These are phyloP conservation scores for Tetrax tetrax DNA, from an alignment of 2,113 vertebrate genomes.

Conservation along the genomic window DNA sequence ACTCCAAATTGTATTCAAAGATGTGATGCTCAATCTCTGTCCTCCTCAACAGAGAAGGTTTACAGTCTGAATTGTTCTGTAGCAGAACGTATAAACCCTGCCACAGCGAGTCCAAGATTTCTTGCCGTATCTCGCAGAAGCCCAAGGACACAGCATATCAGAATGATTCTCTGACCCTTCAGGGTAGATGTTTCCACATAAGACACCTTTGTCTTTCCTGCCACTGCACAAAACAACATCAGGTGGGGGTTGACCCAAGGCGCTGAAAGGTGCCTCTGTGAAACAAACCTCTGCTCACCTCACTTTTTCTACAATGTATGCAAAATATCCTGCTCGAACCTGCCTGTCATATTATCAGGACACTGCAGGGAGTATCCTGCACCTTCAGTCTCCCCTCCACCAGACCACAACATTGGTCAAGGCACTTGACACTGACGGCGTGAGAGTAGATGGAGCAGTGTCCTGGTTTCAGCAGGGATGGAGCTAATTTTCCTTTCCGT, in stretches of 20 bases:
- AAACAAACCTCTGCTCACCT: not conserved
- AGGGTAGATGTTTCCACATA: fast-evolving
- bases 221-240: fast-evolving
- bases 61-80: not conserved
- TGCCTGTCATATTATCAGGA: not conserved
- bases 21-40: not conserved
- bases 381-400: not conserved
- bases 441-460: not conserved
- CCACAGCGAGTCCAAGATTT: not conserved
- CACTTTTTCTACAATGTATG: fast-evolving
- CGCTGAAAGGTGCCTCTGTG: fast-evolving
- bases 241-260: not conserved
- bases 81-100: not conserved
- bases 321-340: not conserved
- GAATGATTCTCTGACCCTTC: not conserved
- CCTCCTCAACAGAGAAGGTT: not conserved
- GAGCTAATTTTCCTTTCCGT: no score
- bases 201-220: not conserved
- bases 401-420: no score
- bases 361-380: not conserved
- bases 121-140: fast-evolving
- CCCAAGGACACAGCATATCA: not conserved
- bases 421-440: not conserved
- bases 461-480: no score
- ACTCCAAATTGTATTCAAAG: not conserved